Conservation (phyloP, 2,888 invertebrate genomes). For the Odontocerum albicorne region DNA sequence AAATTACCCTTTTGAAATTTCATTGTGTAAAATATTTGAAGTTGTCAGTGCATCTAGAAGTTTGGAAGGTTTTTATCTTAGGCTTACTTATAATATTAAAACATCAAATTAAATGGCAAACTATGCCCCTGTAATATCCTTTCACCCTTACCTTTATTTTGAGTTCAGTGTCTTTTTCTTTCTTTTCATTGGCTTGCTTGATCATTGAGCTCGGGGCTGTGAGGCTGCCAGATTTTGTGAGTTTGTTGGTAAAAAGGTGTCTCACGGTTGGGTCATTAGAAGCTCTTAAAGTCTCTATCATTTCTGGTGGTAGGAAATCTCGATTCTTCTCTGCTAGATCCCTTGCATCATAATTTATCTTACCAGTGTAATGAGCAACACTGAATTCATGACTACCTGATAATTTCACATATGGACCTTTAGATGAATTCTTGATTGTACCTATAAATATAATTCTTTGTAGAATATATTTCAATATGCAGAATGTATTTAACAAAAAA, state of each 20-base stretch:
- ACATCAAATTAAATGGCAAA: background rate
- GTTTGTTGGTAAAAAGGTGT: constrained; percentile 78
- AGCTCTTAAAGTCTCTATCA: constrained; percentile 81
- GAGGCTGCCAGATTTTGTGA: constrained; percentile 84
- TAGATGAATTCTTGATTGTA: constrained; percentile 56
- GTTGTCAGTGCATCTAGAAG: no score
- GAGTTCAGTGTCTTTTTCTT: constrained; percentile 38
- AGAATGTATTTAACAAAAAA: no score
- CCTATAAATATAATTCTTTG: constrained; percentile 45
- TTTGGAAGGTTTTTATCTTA: no score
- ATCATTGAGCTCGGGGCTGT: constrained; percentile 46
- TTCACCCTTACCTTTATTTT: constrained; percentile 61
- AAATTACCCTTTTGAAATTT: no score
- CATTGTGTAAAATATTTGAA: no score
- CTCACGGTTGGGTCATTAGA: constrained; percentile 72
- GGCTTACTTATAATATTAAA: background rate
- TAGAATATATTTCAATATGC: no score
- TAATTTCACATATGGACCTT: constrained; percentile 58
- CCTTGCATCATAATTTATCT: constrained; percentile 79
- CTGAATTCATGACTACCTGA: constrained; percentile 71
- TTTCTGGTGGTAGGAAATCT: constrained; percentile 87
- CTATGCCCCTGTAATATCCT: no score
- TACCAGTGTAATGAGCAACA: constrained; percentile 89
- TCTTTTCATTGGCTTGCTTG: constrained; percentile 47
- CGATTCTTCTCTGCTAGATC: constrained; percentile 89